These are phyloP conservation scores for Calliopsis andreniformis DNA, from an alignment of 1,140 invertebrate genomes.

Conservation along the genomic window DNA sequence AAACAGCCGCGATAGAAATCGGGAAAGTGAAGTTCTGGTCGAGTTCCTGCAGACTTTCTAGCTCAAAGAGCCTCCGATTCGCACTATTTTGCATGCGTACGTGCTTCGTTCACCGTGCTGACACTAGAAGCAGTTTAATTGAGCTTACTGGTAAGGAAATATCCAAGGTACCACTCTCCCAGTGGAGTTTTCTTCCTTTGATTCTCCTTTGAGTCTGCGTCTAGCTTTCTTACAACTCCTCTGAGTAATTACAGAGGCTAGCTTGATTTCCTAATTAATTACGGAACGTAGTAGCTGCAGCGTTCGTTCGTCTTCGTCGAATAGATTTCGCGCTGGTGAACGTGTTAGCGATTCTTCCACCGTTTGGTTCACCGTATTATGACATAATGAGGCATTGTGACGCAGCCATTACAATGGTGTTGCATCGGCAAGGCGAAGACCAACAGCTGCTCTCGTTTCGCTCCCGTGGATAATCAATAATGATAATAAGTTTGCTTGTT, in stretches of 20 bases:
- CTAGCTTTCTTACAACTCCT: too few species aligned
- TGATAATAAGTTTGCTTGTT: too few species aligned
- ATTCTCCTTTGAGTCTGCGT: too few species aligned
- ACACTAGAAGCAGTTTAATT: too few species aligned
- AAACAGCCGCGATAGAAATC: conserved; percentile 31
- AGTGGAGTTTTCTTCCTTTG: too few species aligned
- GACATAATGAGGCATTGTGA: conserved; percentile 6
- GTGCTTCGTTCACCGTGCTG: background rate
- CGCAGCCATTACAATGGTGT: background rate
- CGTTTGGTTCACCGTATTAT: background rate
- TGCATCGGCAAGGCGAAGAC: conserved; percentile 11
- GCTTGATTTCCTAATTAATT: background rate
- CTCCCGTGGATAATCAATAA: too few species aligned
- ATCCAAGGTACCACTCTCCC: too few species aligned
- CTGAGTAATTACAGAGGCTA: too few species aligned
- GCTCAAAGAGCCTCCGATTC: conserved; percentile 32
- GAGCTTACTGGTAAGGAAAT: background rate
- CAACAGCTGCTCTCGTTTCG: conserved; percentile 21
- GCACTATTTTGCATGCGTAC: conserved; percentile 31
- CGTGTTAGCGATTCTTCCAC: background rate
- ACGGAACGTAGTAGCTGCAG: background rate
- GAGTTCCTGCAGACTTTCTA: conserved; percentile 38
- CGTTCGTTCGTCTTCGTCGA: background rate
- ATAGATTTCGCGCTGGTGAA: background rate
- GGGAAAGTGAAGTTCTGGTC: conserved; percentile 40